These are phyloP conservation scores for Merodon equestris DNA, from an alignment of 2,888 invertebrate species.

Conservation along the genomic window DNA sequence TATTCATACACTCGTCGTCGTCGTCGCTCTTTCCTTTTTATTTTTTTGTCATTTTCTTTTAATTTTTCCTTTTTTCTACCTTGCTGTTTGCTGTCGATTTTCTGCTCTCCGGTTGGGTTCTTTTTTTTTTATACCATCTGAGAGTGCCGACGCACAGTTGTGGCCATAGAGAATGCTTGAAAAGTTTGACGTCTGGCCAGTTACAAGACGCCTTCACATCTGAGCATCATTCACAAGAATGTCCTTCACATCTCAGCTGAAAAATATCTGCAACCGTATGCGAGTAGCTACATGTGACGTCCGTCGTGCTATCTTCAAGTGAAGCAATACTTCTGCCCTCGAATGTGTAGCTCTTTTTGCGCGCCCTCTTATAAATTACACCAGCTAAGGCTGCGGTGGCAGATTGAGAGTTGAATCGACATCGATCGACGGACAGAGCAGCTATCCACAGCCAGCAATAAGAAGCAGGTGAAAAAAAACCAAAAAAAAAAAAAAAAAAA, in stretches of 20 bases:
- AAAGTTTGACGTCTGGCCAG: too few species aligned
- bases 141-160: constrained; percentile 40
- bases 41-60: constrained; percentile 30
- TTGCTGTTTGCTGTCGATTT: constrained; percentile 25
- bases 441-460: constrained; percentile 26
- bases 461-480: constrained; percentile 54
- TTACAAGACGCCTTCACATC: too few species aligned
- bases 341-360: not conserved
- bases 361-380: constrained; percentile 47
- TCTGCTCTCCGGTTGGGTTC: constrained; percentile 43
- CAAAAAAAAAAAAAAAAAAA: too few species aligned
- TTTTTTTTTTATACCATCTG: constrained; percentile 32
- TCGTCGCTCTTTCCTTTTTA: constrained; percentile 62
- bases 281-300: too few species aligned
- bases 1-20: constrained; percentile 44
- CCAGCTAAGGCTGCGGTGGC: constrained; percentile 32
- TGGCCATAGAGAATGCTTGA: constrained; percentile 11
- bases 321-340: not conserved
- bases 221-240: too few species aligned
- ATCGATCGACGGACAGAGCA: constrained; percentile 21
- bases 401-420: constrained; percentile 59
- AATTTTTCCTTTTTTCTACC: constrained; percentile 15
- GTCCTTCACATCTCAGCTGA: too few species aligned
- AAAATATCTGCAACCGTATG: too few species aligned
- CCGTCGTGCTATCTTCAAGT: too few species aligned